Evolutionary conservation across 2,888 invertebrate species (phyloP).

Genomic region (Cheilosia pagana): DNA sequence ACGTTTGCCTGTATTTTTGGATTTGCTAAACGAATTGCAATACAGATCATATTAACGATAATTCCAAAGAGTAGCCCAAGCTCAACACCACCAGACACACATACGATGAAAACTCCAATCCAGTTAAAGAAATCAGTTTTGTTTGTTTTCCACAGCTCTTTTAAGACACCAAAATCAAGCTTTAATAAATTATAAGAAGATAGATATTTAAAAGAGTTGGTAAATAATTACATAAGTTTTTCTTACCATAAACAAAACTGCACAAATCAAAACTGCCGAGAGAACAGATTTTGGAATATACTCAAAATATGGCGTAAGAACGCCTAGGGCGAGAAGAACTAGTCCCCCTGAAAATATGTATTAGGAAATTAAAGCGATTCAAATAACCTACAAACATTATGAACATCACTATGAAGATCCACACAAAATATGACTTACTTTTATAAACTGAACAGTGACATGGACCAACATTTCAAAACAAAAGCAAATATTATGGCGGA

Average conservation of each 20-base stretch:
- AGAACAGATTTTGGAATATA: conserved; percentile 93
- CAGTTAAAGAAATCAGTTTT: conserved; percentile 88
- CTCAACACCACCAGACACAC: conserved; percentile 90
- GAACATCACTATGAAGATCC: too few relatives aligned
- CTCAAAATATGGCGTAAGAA: conserved; percentile 94
- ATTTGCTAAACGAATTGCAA: conserved; percentile 88
- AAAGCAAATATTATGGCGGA: too few relatives aligned
- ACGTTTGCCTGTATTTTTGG: conserved; percentile 83
- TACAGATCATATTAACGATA: conserved; percentile 86
- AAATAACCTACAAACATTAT: too few relatives aligned
- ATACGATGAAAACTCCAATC: conserved; percentile 87
- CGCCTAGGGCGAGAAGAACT: conserved; percentile 91
- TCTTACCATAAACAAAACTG: conserved; percentile 92
- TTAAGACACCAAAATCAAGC: conserved; percentile 85
- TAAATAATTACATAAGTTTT: not conserved
- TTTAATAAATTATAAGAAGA: conserved; percentile 76
- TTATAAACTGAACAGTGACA: too few relatives aligned
- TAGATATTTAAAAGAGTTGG: not conserved
- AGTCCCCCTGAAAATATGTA: conserved; percentile 86
- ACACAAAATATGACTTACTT: too few relatives aligned
- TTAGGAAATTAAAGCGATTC: not conserved
- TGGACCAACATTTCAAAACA: too few relatives aligned
- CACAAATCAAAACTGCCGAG: conserved; percentile 94
- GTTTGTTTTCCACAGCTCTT: conserved; percentile 85
- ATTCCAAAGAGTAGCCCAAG: conserved; percentile 91